A percentile compares a stretch with the other conserved stretches of the same genome.
Conservation (phyloP, 2,797 vertebrate species). For the Acanthurus tractus region DNA sequence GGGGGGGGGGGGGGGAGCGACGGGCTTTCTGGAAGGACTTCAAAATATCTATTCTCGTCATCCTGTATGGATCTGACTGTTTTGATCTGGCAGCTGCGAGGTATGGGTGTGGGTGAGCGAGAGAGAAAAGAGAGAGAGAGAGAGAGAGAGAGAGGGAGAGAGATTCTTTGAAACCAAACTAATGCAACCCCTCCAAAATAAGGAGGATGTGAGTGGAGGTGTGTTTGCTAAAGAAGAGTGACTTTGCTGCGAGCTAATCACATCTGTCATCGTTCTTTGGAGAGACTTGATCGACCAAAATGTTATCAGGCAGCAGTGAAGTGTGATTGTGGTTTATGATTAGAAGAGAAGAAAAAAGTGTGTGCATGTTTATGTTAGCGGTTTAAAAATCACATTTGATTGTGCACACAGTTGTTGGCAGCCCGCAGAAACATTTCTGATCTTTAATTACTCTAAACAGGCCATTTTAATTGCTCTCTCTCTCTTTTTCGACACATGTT, state of each 20-base stretch:
- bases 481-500: slow-evolving; percentile 76
- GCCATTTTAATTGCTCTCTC: slow-evolving; percentile 36
- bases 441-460: slow-evolving; percentile 33
- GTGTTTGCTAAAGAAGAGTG: slow-evolving; percentile 35
- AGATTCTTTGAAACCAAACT: slow-evolving; percentile 49
- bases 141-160: slow-evolving; percentile 3
- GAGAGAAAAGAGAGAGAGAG: too few relatives aligned
- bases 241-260: slow-evolving; percentile 54
- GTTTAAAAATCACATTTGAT: slow-evolving; percentile 11
- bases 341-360: slow-evolving; percentile 15
- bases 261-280: slow-evolving; percentile 50
- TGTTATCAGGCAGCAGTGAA: slow-evolving; percentile 20
- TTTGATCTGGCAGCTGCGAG: slow-evolving; percentile 77
- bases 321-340: slow-evolving; percentile 40
- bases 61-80: slow-evolving; percentile 75
- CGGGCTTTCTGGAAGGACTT: slow-evolving; percentile 72
- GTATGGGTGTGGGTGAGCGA: slow-evolving; percentile 35
- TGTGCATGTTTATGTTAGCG: slow-evolving; percentile 32
- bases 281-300: slow-evolving; percentile 31
- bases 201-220: slow-evolving; percentile 39
- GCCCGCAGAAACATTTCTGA: slow-evolving; percentile 25
- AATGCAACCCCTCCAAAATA: slow-evolving; percentile 29
- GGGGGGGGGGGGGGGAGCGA: slow-evolving; percentile 47
- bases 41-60: slow-evolving; percentile 78
- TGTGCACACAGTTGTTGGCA: slow-evolving; percentile 1